Evolutionary conservation across 2,888 invertebrate genomes (phyloP), one percentile per base, ranked within the genome.

Genomic region (Bhutanitis thaidina): DNA sequence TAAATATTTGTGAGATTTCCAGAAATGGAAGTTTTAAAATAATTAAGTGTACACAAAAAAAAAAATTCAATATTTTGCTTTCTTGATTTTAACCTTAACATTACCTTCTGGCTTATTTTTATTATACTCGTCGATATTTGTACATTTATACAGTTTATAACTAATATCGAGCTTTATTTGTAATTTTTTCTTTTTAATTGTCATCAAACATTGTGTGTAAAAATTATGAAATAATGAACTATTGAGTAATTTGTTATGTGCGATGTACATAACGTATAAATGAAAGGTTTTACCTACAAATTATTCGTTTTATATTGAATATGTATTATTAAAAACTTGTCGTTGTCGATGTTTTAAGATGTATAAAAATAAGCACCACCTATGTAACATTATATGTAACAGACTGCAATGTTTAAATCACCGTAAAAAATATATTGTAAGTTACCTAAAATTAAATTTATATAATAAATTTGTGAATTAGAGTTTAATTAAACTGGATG

Each of bases 321-420:
- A 32, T 32, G n/a, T n/a, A n/a, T 32, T 7, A 32, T 35, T 25
- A 12, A 35, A 27, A 25, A 29, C 30, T 32, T 30, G 27, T 45
- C 40, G 51, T 41, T 38, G 20, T 50, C 38, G 16, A 34, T 43
- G 40, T 51, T 50, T 50, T 44, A 39, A 36, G 13, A n/a, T 8
- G 27, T 40, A 29, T 40, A 30, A 29, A 27, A 39, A 58, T 15
- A 50, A 50, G 44, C 44, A 51, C 45, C 67, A 73, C 68, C 32
- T 34, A 12, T 34, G 35, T 35, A 15, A 35, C 40, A 48, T 47
- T 39, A 25, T 9, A 48, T 27, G n/a, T 1, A 7, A 12, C 12
- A 34, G 20, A 20, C 20, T 5, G 4, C 10, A 12, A 12, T n/a
- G n/a, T 4, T 34, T 0, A 1, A 12, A 3, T 34, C 34, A 12